Evolutionary conservation across 2,888 invertebrate genomes (phyloP), one percentile per base, ranked within the genome.

Genomic region (Spodoptera littoralis): DNA sequence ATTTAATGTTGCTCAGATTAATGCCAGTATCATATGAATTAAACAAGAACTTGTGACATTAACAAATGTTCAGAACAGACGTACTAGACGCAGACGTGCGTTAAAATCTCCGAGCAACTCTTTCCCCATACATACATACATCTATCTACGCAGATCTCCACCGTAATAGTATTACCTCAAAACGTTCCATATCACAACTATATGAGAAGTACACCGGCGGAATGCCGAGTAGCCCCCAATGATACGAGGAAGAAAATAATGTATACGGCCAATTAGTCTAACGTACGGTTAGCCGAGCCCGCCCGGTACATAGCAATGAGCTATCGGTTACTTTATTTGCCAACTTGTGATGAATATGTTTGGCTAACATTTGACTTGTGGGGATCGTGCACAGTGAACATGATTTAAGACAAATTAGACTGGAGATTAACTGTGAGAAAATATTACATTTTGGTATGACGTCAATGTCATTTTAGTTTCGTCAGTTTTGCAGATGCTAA

Each of bases 191-290:
- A 71, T 71, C 73, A 73, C 62, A 71, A 63, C 73, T 64, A 60
- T 73, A 72, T 73, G 71, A 69, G 71, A 11, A 56, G 47, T 36
- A 73, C 74, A 49, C 69, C 22, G 44, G 24, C 42, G 27, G 71
- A 72, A 73, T 72, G 52, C 56, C 59, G 59, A 72, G 63, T 18
- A 59, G 73, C 62, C 49, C 53, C 8, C 47, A 27, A 64, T 63
- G 55, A 68, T 74, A 62, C 64, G 56, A 70, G 58, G 68, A 80
- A 74, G 68, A 65, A 69, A 65, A 67, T 70, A 73, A 76, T 76
- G 66, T 76, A 77, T 73, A 71, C 70, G 57, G 61, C 50, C 81
- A 81, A 81, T 81, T 81, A 81, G 77, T 81, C 53, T 81, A 81
- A 81, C 79, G 70, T 72, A 66, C 75, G 70, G 76, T 76, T 75